Evolutionary conservation across 2,113 vertebrate genomes (phyloP), one percentile per base, ranked within the genome.

Genomic region (Pteronura brasiliensis): DNA sequence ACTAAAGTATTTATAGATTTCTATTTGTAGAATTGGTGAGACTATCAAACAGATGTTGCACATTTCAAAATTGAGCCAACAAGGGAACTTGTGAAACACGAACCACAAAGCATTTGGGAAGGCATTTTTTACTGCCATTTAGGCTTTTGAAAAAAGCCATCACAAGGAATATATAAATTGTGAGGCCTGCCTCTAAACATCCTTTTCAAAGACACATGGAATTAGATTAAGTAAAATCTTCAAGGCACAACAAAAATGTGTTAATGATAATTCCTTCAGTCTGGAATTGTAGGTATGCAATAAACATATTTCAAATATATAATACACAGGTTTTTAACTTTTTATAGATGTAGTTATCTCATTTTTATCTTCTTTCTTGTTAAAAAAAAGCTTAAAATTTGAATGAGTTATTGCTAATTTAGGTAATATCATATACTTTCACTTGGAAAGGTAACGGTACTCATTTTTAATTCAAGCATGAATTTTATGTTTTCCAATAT

Each of bases 11-110:
- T 98, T 98, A 93, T 93, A 97, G 65, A 95, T 84, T 96, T 95
- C 79, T 97, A 92, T 98, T 96, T 98, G 88, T 90, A 97, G 98
- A 94, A 97, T 98, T 97, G 95, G 88, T 47, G 93, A 98, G 94
- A 97, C 98, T 98, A 97, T 98, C 96, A 98, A 97, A 96, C 98
- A 99, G 98, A 98, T 96, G 95, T 98, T 0, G 17, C 79, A 94
- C 90, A 89, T 96, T 98, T 98, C 98, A 98, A 91, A 95, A 97
- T 93, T 98, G 96, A 98, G 97, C 97, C 98, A 98, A 98, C 96
- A 98, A 8, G 21, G 71, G 94, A 96, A 97, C 97, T 98, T 98
- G 98, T 98, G 98, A 98, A 99, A 99, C 92, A 93, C 10, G 98
- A 99, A 96, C 95, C 97, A 98, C 97, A 98, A 97, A 97, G 97